Conservation (phyloP, 1,140 invertebrate genomes). For the Lamellibrachia luymesi region DNA sequence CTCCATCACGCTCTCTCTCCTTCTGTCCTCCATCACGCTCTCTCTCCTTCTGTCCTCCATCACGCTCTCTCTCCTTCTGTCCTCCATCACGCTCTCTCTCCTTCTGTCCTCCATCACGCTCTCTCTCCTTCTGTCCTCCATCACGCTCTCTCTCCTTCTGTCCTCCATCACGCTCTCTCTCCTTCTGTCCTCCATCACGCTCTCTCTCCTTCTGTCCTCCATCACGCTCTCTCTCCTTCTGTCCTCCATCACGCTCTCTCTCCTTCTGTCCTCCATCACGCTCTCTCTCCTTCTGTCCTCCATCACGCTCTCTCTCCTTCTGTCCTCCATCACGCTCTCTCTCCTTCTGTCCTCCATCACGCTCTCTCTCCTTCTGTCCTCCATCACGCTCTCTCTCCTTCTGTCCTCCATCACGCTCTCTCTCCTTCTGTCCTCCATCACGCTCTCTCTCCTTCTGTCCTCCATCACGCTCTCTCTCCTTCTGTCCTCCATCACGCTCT, state of each 20-base stretch:
- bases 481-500: too few relatives aligned
- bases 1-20: too few relatives aligned
- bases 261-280: neutral
- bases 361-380: neutral
- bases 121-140: slow-evolving; percentile 35
- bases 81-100: neutral
- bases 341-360: neutral
- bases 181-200: neutral
- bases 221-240: neutral
- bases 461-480: too few relatives aligned
- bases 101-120: slow-evolving; percentile 33
- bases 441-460: too few relatives aligned
- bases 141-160: slow-evolving; percentile 29
- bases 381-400: too few relatives aligned
- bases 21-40: too few relatives aligned
- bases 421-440: too few relatives aligned
- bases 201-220: neutral
- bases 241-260: neutral
- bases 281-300: too few relatives aligned
- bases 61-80: neutral
- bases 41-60: too few relatives aligned
- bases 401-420: too few relatives aligned
- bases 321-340: neutral
- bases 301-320: too few relatives aligned
- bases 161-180: neutral